Evolutionary conservation across 2,888 invertebrate genomes (phyloP), one percentile per base, ranked within the genome.

Genomic region (Galeruca laticollis): DNA sequence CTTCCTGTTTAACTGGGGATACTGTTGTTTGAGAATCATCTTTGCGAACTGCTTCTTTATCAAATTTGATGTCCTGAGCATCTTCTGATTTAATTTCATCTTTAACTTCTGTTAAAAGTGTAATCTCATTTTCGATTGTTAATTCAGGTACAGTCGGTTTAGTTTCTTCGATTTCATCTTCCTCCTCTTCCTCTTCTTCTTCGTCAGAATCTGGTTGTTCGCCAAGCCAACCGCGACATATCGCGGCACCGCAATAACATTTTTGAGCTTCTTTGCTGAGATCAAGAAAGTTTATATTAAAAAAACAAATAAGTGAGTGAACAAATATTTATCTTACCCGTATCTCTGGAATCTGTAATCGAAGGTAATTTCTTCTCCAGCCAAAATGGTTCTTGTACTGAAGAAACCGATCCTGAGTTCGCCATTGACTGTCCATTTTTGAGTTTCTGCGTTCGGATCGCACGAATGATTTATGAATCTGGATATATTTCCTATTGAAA

Each of bases 381-480:
- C 89, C 60, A 88, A 85, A 69, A 99, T 94, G 35, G 91, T 90
- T 75, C 93, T 89, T 72, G 92, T 93, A 76, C 97, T 94, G 86
- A 99, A 99, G 87, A 99, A 99, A 0, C 99, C 99, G 79, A 99
- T 96, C 75, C 99, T 88, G 54, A 98, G 86, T 84, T 97, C 96
- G 0, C 96, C 96, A 80, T 95, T 95, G 0, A 96, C 96, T 0
- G 95, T 96, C 96, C 96, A 96, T 87, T 99, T 99, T 86, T 99
- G 98, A 0, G 99, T 99, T 86, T 97, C 97, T 3, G 98, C 95
- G 85, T 99, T 99, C 0, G 99, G 99, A 79, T 98, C 97, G 84
- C 99, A 99, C 56, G 98, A 98, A 84, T 99, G 99, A 86, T 99
- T 99, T 78, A 99, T 98, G 83, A 99, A 99, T 49, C 99, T 88